Percentiles rank a stretch among this genome's conserved stretches.
Conservation (phyloP, 2,888 invertebrate species). For the Cheilosia soror region DNA sequence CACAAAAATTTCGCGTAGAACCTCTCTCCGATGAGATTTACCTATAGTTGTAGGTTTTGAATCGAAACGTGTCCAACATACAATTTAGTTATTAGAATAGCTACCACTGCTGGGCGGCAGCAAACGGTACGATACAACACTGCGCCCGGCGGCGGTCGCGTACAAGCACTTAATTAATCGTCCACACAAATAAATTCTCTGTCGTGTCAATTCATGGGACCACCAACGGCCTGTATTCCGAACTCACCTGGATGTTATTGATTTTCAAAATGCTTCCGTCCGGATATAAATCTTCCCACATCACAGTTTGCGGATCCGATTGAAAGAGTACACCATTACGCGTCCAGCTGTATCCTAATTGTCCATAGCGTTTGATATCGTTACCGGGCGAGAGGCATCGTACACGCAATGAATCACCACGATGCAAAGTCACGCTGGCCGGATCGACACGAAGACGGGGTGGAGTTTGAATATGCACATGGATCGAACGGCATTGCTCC, state of each 20-base stretch:
- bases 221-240: not conserved
- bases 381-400: slow-evolving; percentile 88
- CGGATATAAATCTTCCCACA: slow-evolving; percentile 93
- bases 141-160: not conserved
- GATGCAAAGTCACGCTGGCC: slow-evolving; percentile 87
- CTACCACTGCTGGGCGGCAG: not conserved
- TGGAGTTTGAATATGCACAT: slow-evolving; percentile 86
- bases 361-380: slow-evolving; percentile 85
- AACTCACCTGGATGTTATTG: slow-evolving; percentile 89
- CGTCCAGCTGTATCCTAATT: slow-evolving; percentile 93
- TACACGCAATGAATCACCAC: slow-evolving; percentile 82
- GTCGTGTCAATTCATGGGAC: slow-evolving; percentile 35
- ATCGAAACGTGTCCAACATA: slow-evolving; percentile 29
- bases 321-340: slow-evolving; percentile 90
- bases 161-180: slow-evolving; percentile 63
- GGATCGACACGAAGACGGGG: slow-evolving; percentile 88
- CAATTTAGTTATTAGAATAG: slow-evolving; percentile 23
- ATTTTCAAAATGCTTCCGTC: slow-evolving; percentile 93
- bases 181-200: slow-evolving; percentile 52
- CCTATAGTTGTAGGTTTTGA: not conserved
- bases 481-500: slow-evolving; percentile 87
- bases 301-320: slow-evolving; percentile 89
- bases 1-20: slow-evolving; percentile 12
- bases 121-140: slow-evolving; percentile 7
- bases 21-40: slow-evolving; percentile 25